Conservation (phyloP, 1,140 invertebrate genomes). For the Penaeus indicus region DNA sequence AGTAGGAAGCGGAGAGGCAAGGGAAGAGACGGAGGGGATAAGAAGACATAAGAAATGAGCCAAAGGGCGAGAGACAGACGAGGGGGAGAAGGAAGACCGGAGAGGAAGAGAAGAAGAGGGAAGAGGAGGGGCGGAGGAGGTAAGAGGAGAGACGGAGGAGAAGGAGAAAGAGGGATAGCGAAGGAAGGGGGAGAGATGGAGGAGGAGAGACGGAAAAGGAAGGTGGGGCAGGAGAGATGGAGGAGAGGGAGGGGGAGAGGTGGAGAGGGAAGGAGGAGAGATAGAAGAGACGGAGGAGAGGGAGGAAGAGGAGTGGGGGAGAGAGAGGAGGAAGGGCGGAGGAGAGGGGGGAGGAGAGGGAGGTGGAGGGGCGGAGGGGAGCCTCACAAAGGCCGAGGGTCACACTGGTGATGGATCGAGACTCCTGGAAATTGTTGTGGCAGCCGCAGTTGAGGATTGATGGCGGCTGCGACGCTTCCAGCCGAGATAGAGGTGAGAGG, state of each 20-base stretch:
- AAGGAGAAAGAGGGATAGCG: too few species aligned
- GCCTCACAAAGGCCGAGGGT: neutral
- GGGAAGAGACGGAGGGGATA: neutral
- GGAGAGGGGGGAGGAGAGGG: neutral
- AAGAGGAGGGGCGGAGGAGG: neutral
- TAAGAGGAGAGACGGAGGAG: neutral
- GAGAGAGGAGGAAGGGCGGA: neutral
- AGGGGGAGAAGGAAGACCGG: neutral
- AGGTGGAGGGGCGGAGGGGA: neutral
- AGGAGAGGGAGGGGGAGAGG: neutral
- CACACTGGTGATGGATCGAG: slow-evolving; percentile 44
- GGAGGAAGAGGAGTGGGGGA: neutral
- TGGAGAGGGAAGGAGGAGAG: neutral
- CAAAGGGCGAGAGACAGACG: neutral
- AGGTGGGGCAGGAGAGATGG: neutral
- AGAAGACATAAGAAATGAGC: neutral
- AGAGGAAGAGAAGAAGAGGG: neutral
- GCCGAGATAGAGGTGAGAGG: too few species aligned
- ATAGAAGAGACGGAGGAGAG: neutral
- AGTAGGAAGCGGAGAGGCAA: neutral
- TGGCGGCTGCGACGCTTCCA: slow-evolving; percentile 25
- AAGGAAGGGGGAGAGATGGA: too few species aligned
- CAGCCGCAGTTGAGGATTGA: slow-evolving; percentile 41
- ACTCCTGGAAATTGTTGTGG: slow-evolving; percentile 43
- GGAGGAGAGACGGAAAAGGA: neutral